Evolutionary conservation across 2,888 invertebrate genomes (phyloP), one percentile per base, ranked within the genome.

Genomic region (Watsonalla binaria): DNA sequence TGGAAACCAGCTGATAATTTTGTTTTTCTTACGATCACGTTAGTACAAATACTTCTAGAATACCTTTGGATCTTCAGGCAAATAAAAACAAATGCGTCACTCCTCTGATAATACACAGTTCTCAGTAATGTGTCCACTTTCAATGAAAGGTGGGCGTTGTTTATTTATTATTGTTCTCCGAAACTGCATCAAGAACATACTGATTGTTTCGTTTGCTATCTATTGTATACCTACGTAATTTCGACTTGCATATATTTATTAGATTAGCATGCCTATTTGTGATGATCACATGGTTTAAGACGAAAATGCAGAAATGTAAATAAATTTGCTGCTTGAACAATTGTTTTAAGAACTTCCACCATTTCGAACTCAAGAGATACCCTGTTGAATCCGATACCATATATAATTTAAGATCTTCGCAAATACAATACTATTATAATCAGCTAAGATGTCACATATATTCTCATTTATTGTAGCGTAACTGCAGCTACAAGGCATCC

Each of bases 401-500:
- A 24, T 24, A 4, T 24, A 24, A 2, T 24, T 24, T 2, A 24
- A 24, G 24, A 24, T 24, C 24, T 2, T 24, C 24, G 24, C 24
- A 24, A 24, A 24, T 24, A 24, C 24, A 24, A 24, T 24, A 24
- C 24, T 2, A 24, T 24, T 4, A 24, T 24, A 37, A 11, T 37
- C 14, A 49, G 60, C 66, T 63, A 65, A 65, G 59, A 57, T 62
- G 65, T 62, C 66, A 61, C 72, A 70, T 67, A 37, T 35, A 35
- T n/a, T 64, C 70, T 65, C 56, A 59, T 65, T 66, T 72, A 65
- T 66, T 62, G 53, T 61, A 55, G 60, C 34, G 52, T 47, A 54
- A 55, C 61, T 68, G 66, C 60, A 62, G 65, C 69, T 66, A 48
- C 8, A 37, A 64, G 61, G 57, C 57, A 59, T 64, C 68, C 71